These are phyloP conservation scores for Carduelis carduelis DNA, from an alignment of 2,797 vertebrate species.

Conservation along the genomic window DNA sequence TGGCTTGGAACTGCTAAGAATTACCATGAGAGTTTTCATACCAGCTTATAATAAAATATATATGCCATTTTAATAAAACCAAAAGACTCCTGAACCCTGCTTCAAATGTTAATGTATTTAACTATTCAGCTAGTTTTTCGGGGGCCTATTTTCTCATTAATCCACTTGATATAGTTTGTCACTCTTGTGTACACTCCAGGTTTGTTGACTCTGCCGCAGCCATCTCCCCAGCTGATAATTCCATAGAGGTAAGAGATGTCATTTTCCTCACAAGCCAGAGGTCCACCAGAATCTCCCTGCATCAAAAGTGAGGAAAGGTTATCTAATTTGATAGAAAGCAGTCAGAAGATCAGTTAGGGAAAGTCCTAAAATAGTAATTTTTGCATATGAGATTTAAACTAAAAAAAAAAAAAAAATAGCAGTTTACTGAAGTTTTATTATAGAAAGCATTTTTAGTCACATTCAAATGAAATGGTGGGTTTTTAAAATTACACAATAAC, in stretches of 20 bases:
- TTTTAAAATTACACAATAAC: neutral
- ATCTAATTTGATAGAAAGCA: neutral
- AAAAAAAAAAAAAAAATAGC: neutral
- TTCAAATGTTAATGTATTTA: neutral
- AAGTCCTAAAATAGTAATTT: neutral
- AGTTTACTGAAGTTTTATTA: neutral
- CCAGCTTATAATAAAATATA: neutral
- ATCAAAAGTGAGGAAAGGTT: neutral
- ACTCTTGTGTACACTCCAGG: slow-evolving; percentile 93
- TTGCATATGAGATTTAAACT: neutral
- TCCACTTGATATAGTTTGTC: slow-evolving; percentile 88
- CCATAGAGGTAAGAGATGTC: slow-evolving; percentile 89
- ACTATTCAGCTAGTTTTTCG: neutral
- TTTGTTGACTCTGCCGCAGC: slow-evolving; percentile 83
- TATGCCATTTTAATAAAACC: neutral
- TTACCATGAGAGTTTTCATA: neutral
- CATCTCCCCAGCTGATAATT: slow-evolving; percentile 94
- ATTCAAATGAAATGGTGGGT: neutral
- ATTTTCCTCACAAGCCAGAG: slow-evolving; percentile 82
- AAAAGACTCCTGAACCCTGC: neutral
- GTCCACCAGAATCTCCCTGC: slow-evolving; percentile 96
- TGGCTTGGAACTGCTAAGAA: neutral
- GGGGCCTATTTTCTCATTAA: slow-evolving; percentile 77
- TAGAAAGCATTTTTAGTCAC: neutral
- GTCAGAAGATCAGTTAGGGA: neutral